Evolutionary conservation across 2,888 invertebrate species (phyloP).

Genomic region (Lasius fuliginosus): DNA sequence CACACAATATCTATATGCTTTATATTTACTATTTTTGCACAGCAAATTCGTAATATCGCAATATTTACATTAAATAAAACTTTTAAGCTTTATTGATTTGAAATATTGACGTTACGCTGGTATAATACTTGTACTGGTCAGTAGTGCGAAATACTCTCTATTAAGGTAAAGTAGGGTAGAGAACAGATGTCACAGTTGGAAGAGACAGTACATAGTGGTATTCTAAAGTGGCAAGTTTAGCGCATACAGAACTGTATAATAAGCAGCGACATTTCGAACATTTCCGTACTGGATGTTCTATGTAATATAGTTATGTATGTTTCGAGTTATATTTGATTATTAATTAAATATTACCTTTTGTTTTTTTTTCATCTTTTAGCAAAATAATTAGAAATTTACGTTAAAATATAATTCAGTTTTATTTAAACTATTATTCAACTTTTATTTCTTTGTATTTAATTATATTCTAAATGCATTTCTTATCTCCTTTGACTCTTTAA

Average conservation of each 20-base stretch:
- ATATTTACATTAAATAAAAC: constrained; percentile 10
- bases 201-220: neutral
- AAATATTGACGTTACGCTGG: neutral
- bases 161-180: constrained; percentile 20
- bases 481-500: neutral
- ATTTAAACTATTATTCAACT: neutral
- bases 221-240: constrained; percentile 32
- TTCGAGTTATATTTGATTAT: neutral
- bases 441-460: neutral
- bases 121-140: neutral
- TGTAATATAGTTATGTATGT: neutral
- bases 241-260: constrained; percentile 7
- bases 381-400: neutral
- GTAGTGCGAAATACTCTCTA: constrained; percentile 9
- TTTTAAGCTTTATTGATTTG: neutral
- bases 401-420: neutral
- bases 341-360: constrained; percentile 7
- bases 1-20: neutral
- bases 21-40: constrained; percentile 21
- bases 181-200: constrained; percentile 5
- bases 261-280: constrained; percentile 20
- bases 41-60: neutral
- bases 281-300: constrained; percentile 6
- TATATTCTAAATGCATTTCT: neutral
- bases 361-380: neutral